These are phyloP conservation scores for Chymomyza costata DNA, from an alignment of 1,140 invertebrate species.

Conservation along the genomic window DNA sequence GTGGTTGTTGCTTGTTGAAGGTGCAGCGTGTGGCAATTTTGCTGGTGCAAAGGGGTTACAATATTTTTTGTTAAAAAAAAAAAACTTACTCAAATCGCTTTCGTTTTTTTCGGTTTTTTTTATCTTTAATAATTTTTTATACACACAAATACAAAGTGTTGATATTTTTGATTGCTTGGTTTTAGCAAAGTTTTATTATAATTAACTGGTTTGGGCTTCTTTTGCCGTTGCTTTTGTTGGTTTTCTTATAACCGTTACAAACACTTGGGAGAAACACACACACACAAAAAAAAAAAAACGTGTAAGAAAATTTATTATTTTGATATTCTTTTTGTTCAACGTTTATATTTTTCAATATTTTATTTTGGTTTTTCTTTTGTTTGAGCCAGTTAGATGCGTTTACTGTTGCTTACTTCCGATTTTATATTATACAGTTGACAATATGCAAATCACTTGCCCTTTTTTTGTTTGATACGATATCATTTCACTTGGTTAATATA, in stretches of 20 bases:
- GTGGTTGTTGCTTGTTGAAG: too few species aligned
- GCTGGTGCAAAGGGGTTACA: slow-evolving; percentile 1
- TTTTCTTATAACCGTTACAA: slow-evolving; percentile 61
- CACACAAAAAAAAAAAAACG: too few species aligned
- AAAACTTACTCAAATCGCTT: slow-evolving; percentile 35
- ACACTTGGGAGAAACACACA: slow-evolving; percentile 3
- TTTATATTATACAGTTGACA: slow-evolving; percentile 17
- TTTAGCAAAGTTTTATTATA: too few species aligned
- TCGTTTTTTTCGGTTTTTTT: slow-evolving; percentile 44
- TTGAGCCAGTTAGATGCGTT: too few species aligned
- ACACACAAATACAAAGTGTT: too few species aligned
- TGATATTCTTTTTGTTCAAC: slow-evolving; percentile 13
- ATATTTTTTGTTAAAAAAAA: slow-evolving; percentile 21
- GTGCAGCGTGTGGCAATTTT: too few species aligned
- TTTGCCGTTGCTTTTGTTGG: slow-evolving; percentile 12
- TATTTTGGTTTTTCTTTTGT: slow-evolving; percentile 6
- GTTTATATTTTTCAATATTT: slow-evolving; percentile 6
- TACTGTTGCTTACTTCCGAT: slow-evolving; percentile 39
- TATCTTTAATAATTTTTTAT: too few species aligned
- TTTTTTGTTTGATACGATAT: too few species aligned
- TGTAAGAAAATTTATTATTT: slow-evolving; percentile 51
- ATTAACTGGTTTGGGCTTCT: slow-evolving; percentile 29
- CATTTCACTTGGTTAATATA: background rate
- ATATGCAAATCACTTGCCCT: slow-evolving; percentile 3
- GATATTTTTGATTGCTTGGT: too few species aligned